Base-by-base conservation (phyloP, 2,113 vertebrate species). In the Indicator indicator region DNA sequence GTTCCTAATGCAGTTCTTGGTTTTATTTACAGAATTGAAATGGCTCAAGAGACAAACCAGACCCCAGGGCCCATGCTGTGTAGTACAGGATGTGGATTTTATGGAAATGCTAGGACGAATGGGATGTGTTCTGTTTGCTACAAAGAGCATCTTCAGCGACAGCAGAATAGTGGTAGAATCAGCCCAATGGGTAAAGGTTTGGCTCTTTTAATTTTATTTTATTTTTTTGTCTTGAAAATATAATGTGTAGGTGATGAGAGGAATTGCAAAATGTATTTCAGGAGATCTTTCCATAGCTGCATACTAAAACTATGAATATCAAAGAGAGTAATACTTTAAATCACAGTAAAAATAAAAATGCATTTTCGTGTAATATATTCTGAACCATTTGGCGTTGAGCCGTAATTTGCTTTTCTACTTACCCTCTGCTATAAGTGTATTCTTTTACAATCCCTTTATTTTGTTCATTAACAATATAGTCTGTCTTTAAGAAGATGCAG, bases 21-120 rank as follows among this genome's bases (percentile, higher is more conserved):
- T 74, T 96, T 89, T 83, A 94, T 97, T 97, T 94, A 46, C 96
- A 96, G 94, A 75, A 95, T 72, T 98, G 98, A 97, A 90, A 99
- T 99, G 99, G 98, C 99, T 98, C 99, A 99, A 97, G 98, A 99
- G 98, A 99, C 99, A 69, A 99, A 99, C 98, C 99, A 99, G 98
- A 99, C 98, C 93, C 98, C 98, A 89, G 98, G 98, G 97, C 99
- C 99, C 95, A 98, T 99, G 98, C 98, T 99, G 94, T 99, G 99
- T 98, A 98, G 98, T 97, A 99, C 98, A 84, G 99, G 99, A 96
- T 99, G 99, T 88, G 99, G 99, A 95, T 99, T 99, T 98, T 99
- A 99, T 97, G 99, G 99, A 88, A 99, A 99, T 97, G 98, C 99
- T 88, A 98, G 99, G 97, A 99, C 98, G 97, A 99, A 98, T 94